phyloP scores from a whole-genome alignment of 2,888 invertebrate genomes.

The Oscheius myriophilus region DNA sequence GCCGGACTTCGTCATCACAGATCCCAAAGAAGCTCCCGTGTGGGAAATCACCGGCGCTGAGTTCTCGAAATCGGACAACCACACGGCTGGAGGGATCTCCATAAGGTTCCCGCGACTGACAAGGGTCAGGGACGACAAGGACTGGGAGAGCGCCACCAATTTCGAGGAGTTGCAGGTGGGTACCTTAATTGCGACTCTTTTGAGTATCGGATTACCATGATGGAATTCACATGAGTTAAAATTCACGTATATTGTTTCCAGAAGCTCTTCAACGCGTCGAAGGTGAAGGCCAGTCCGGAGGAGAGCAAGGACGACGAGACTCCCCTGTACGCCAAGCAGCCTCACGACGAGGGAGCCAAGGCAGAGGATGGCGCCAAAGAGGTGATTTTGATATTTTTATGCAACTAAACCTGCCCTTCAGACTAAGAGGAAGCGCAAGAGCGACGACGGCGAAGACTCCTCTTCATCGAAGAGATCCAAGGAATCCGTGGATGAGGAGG shows the following conservation, averaged over 20 bases:
- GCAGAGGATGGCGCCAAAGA: not conserved
- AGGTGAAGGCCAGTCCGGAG: conserved; percentile 70
- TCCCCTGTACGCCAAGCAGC: conserved; percentile 34
- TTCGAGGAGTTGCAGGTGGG: conserved; percentile 79
- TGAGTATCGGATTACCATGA: too few relatives aligned
- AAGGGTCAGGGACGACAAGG: conserved; percentile 82
- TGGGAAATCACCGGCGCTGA: conserved; percentile 90
- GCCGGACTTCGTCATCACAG: conserved; percentile 87
- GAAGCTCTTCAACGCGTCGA: conserved; percentile 71
- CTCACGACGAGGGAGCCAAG: conserved; percentile 17
- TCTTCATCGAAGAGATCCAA: conserved; percentile 32
- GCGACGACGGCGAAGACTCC: not conserved
- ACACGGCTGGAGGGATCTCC: conserved; percentile 92
- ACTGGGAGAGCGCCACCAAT: conserved; percentile 84
- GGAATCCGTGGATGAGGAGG: conserved; percentile 31
- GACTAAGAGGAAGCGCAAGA: conserved; percentile 15
- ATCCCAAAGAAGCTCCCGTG: conserved; percentile 87
- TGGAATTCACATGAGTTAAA: too few relatives aligned
- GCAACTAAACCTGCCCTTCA: not conserved
- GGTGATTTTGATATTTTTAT: not conserved
- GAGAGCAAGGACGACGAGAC: conserved; percentile 51
- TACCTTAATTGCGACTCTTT: too few relatives aligned
- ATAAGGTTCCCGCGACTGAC: conserved; percentile 87
- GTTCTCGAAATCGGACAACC: conserved; percentile 77
- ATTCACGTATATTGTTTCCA: conserved; percentile 40